Percentiles rank a stretch among this genome's conserved stretches.
phyloP scores from a whole-genome alignment of 1,140 invertebrate genomes.

The Dufourea novaeangliae region DNA sequence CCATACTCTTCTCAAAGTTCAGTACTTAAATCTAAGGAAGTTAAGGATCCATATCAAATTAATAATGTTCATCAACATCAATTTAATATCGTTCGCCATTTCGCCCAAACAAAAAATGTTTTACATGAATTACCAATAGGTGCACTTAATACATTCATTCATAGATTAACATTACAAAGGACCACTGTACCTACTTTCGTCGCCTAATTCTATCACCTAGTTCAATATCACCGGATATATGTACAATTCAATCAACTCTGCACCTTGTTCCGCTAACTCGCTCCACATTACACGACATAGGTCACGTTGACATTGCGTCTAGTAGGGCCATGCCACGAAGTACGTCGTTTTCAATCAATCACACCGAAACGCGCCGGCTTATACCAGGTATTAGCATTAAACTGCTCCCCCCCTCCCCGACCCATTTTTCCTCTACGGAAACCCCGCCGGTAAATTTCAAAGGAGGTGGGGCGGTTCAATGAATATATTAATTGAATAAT shows the following conservation, averaged over 20 bases:
- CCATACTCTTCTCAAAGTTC: too few species aligned
- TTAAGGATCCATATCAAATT: too few species aligned
- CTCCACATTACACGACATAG: not conserved
- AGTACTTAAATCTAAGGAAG: too few species aligned
- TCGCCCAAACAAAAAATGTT: too few species aligned
- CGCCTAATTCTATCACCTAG: not conserved
- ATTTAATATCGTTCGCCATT: too few species aligned
- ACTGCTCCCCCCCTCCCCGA: not conserved
- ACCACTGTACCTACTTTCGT: not conserved
- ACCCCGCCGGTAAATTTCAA: not conserved
- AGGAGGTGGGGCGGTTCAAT: slow-evolving; percentile 49
- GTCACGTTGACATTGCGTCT: not conserved
- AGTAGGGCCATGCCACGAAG: slow-evolving; percentile 10
- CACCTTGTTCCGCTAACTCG: not conserved
- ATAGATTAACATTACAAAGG: too few species aligned
- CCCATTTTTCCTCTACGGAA: not conserved
- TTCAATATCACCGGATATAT: not conserved
- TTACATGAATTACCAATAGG: too few species aligned
- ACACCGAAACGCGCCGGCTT: not conserved
- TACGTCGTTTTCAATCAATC: slow-evolving; percentile 24
- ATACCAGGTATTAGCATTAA: not conserved
- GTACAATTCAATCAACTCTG: slow-evolving; percentile 9
- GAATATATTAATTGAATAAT: slow-evolving; percentile 71
- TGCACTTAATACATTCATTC: too few species aligned
- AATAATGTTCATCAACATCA: too few species aligned